Conservation (phyloP, 2,888 invertebrate species). For the Tenodera sinensis region DNA sequence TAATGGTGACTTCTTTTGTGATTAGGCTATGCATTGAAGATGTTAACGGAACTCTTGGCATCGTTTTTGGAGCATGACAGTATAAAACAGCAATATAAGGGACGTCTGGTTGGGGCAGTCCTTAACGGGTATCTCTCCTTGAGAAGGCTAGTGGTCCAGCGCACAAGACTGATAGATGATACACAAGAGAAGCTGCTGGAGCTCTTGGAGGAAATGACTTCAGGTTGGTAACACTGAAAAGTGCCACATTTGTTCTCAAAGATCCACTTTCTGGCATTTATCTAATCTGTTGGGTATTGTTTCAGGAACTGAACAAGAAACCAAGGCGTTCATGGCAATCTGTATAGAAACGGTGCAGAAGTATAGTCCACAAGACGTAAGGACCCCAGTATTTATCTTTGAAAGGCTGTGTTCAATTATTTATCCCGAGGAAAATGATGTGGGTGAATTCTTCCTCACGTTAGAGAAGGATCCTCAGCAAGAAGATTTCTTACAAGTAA, state of each 20-base stretch:
- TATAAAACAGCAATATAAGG: constrained; percentile 87
- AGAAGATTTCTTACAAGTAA: constrained; percentile 91
- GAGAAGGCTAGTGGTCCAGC: constrained; percentile 85
- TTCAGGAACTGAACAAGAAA: constrained; percentile 88
- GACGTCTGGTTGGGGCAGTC: constrained; percentile 81
- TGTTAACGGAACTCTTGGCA: constrained; percentile 81
- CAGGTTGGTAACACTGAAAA: constrained; percentile 51
- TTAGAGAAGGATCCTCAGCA: constrained; percentile 98
- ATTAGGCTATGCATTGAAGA: constrained; percentile 80
- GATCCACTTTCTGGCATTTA: not conserved
- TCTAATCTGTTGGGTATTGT: not conserved
- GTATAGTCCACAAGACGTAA: constrained; percentile 84
- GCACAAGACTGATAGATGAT: constrained; percentile 92
- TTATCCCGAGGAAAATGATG: constrained; percentile 94
- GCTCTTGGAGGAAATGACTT: constrained; percentile 92
- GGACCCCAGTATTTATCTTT: constrained; percentile 96
- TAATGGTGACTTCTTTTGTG: constrained; percentile 4
- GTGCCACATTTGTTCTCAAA: not conserved
- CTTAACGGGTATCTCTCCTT: constrained; percentile 92
- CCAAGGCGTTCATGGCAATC: constrained; percentile 94
- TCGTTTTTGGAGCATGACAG: constrained; percentile 84
- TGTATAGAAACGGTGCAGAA: constrained; percentile 94
- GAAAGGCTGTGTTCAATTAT: constrained; percentile 96
- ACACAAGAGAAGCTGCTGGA: constrained; percentile 93
- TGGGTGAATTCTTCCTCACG: constrained; percentile 93